Base-by-base conservation (phyloP, 2,797 vertebrate species). In the Acanthurus leucopareius region DNA sequence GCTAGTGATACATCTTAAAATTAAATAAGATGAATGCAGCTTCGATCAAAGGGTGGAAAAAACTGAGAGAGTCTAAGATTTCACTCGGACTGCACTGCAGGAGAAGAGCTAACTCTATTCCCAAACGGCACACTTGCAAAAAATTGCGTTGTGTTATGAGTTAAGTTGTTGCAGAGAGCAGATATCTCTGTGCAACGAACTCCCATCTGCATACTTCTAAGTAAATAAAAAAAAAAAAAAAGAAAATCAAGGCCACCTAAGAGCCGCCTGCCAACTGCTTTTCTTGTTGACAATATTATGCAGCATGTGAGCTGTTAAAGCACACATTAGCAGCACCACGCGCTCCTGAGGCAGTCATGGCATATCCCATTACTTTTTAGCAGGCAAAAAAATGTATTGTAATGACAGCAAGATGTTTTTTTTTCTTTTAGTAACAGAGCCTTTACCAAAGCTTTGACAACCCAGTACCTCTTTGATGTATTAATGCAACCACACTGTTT, bases 171-270 rank as follows among this genome's bases (percentile, higher is more conserved):
- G 86, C 78, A 69, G 71, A 75, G 75, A 85, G 74, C 71, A 84
- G 79, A 92, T 84, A 90, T 86, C 81, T 85, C 75, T 72, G 80
- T 76, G 79, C 80, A 81, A 73, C 84, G 84, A 91, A 86, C 78
- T 84, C 83, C 68, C 25, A 45, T 67, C 80, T 90, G 79, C 60
- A 7, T 57, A 63, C 75, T 83, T 32, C 57, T 0, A 10, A 64
- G 76, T 58, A 70, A 60, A 84, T 74, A 66, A 68, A 54, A 83
- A 73, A 32, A 57, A 16, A 32, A 57, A 57, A 28, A 38, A 87
- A 82, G 65, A 44, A 87, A 89, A 90, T 86, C 86, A 88, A 89
- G 87, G 82, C 89, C 87, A 91, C 85, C 79, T 86, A 89, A 84
- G 85, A 90, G 83, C 79, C 73, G 73, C 53, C 82, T 88, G 88